phyloP scores from a whole-genome alignment of 2,888 invertebrate genomes.

The Eueremaeus valkanovi region DNA sequence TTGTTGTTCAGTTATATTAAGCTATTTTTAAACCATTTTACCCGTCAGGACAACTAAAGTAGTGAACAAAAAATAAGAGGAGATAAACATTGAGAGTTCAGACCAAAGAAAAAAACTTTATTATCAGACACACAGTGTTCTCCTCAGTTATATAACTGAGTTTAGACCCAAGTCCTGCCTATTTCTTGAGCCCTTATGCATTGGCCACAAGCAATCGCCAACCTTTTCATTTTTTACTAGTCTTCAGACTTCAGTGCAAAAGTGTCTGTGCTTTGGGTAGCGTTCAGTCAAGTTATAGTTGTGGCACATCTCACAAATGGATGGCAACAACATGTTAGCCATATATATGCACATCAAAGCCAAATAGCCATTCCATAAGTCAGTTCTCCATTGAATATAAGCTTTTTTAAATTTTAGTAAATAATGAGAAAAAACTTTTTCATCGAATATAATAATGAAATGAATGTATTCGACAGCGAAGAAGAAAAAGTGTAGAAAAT shows the following conservation, averaged over 20 bases:
- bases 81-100: conserved; percentile 21
- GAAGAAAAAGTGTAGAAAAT: not conserved
- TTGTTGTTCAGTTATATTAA: conserved; percentile 10
- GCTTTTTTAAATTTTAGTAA: not conserved
- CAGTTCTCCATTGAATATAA: not conserved
- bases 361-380: too few relatives aligned
- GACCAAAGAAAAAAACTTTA: conserved; percentile 21
- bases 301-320: conserved; percentile 8
- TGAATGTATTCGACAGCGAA: too few relatives aligned
- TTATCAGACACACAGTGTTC: conserved; percentile 18
- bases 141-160: conserved; percentile 30
- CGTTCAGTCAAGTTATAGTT: conserved; percentile 4
- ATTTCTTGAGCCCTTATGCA: conserved; percentile 36
- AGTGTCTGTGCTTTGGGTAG: not conserved
- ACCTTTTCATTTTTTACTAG: conserved; percentile 21
- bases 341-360: not conserved
- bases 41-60: not conserved
- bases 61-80: conserved; percentile 3
- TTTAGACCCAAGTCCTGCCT: conserved; percentile 22
- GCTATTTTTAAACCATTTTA: conserved; percentile 32
- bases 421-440: not conserved
- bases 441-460: too few relatives aligned
- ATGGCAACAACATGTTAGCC: conserved; percentile 30
- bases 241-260: too few relatives aligned
- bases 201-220: conserved; percentile 35